Evolutionary conservation across 1,140 invertebrate species (phyloP).

Genomic region (Acyrthosiphon pisum): DNA sequence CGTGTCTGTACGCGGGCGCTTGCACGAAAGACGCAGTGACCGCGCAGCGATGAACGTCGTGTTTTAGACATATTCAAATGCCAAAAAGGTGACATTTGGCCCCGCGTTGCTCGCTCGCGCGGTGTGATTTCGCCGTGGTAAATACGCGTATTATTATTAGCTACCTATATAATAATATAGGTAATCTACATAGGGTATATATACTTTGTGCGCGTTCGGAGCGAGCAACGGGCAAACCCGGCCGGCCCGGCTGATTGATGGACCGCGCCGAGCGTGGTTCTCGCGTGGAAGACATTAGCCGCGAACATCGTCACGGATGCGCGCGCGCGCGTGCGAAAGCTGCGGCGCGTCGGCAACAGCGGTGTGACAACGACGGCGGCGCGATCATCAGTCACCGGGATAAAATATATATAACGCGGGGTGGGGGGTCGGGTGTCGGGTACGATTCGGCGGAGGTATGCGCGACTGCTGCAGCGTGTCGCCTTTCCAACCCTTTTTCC

Average conservation of each 20-base stretch:
- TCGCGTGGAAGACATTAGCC: constrained; percentile 49
- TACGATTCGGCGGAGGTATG: neutral
- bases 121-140: neutral
- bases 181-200: neutral
- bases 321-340: neutral
- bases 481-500: constrained; percentile 53
- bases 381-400: constrained; percentile 18
- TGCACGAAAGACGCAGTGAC: too few relatives aligned
- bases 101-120: neutral
- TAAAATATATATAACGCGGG: neutral
- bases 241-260: constrained; percentile 47
- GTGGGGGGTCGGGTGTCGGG: neutral
- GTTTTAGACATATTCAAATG: neutral
- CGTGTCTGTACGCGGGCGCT: too few relatives aligned
- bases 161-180: neutral
- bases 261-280: neutral
- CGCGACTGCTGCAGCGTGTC: neutral
- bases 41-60: too few relatives aligned
- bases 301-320: constrained; percentile 24
- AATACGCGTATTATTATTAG: neutral
- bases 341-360: neutral
- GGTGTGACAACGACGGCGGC: neutral
- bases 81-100: neutral
- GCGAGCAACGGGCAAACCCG: neutral
- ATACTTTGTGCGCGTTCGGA: neutral